phyloP scores from a whole-genome alignment of 2,797 vertebrate genomes.

The Kryptopterus vitreolus region DNA sequence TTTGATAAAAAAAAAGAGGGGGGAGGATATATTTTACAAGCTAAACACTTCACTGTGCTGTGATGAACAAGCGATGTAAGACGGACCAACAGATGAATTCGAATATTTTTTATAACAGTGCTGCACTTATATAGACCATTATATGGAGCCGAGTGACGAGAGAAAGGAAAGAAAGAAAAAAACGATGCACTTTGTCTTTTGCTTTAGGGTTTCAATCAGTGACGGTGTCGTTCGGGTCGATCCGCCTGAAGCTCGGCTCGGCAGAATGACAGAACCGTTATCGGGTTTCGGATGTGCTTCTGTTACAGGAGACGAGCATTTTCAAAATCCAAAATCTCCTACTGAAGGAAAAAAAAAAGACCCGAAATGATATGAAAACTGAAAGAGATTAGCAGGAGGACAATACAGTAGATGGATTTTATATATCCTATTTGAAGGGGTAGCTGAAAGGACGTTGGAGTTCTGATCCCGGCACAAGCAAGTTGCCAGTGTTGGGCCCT shows the following conservation, averaged over 20 bases:
- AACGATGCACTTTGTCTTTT: too few species aligned
- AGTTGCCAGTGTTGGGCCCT: too few species aligned
- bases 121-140: neutral
- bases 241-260: neutral
- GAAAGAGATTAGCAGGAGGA: neutral
- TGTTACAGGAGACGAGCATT: neutral
- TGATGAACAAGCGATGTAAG: conserved; percentile 29
- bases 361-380: neutral
- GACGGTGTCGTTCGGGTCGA: too few species aligned
- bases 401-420: too few species aligned
- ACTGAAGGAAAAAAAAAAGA: neutral
- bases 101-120: conserved; percentile 52
- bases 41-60: conserved; percentile 36
- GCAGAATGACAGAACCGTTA: neutral
- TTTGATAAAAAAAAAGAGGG: conserved; percentile 62
- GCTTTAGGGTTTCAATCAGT: too few species aligned
- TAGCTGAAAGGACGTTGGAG: too few species aligned
- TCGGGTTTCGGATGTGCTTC: neutral
- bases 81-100: conserved; percentile 36
- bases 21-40: conserved; percentile 62
- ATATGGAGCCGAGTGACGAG: too few species aligned
- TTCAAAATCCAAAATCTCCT: neutral
- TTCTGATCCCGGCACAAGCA: too few species aligned
- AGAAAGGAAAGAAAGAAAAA: too few species aligned
- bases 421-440: too few species aligned